Percentiles rank a stretch among this genome's conserved stretches.
Evolutionary conservation across 2,113 vertebrate species (phyloP).

Genomic region (Toxostoma redivivum): DNA sequence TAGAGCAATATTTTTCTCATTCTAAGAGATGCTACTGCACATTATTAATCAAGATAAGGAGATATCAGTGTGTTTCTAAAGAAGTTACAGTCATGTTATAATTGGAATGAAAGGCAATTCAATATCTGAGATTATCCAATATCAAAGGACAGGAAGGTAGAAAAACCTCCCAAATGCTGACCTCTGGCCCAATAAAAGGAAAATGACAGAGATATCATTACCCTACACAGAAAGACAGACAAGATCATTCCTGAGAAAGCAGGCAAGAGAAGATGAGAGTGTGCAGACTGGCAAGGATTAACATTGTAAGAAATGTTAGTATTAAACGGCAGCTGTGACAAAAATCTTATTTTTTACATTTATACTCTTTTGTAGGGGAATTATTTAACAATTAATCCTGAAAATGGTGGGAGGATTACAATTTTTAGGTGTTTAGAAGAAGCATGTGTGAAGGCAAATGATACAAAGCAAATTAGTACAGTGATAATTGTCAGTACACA

Average conservation of each 20-base stretch:
- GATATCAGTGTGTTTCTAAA: not conserved
- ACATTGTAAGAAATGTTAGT: not conserved
- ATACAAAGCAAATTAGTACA: not conserved
- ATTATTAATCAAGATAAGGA: not conserved
- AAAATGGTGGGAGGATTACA: not conserved
- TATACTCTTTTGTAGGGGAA: not conserved
- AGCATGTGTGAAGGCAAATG: not conserved
- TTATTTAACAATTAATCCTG: not conserved
- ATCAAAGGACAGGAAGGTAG: not conserved
- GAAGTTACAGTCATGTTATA: not conserved
- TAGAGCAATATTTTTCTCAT: not conserved
- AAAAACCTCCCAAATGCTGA: not conserved
- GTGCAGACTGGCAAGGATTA: not conserved
- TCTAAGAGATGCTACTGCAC: not conserved
- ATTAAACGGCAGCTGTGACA: not conserved
- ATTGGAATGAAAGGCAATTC: not conserved
- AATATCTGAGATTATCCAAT: not conserved
- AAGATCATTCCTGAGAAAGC: not conserved
- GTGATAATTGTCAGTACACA: not conserved
- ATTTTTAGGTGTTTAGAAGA: not conserved
- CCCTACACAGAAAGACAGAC: not conserved
- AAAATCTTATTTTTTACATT: not conserved
- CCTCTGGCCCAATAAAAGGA: not conserved
- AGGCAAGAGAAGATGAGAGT: not conserved
- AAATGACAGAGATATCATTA: not conserved